Evolutionary conservation across 2,888 invertebrate genomes (phyloP).

Genomic region (Drosophila neotestacea): DNA sequence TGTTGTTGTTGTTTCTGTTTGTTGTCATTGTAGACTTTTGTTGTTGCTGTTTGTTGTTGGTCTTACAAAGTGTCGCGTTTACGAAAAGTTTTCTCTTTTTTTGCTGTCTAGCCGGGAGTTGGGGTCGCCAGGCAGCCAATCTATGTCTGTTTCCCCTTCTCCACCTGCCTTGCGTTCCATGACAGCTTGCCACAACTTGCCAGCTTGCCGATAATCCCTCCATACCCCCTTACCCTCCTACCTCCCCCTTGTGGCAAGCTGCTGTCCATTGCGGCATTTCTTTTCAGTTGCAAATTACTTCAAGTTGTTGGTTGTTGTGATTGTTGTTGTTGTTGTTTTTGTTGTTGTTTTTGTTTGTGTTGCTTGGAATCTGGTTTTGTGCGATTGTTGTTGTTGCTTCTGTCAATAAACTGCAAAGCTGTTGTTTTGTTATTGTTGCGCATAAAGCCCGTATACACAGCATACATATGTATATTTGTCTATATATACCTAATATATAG

Average conservation of each 20-base stretch:
- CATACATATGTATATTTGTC: not conserved
- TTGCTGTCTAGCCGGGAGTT: conserved; percentile 28
- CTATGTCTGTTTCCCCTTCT: conserved; percentile 31
- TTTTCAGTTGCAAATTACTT: conserved; percentile 76
- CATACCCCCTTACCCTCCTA: not conserved
- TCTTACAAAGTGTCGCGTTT: conserved; percentile 60
- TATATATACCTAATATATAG: not conserved
- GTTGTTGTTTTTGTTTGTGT: conserved; percentile 34
- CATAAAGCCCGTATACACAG: conserved; percentile 19
- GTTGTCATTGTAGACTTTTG: conserved; percentile 3
- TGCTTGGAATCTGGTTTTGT: conserved; percentile 56
- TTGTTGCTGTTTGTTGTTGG: conserved; percentile 20
- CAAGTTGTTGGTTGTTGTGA: conserved; percentile 54
- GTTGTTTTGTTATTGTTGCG: conserved; percentile 47
- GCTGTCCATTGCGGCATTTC: conserved; percentile 64
- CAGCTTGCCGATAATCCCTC: conserved; percentile 11
- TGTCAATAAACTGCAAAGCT: conserved; percentile 67
- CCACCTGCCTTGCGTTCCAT: not conserved
- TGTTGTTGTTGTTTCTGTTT: conserved; percentile 23
- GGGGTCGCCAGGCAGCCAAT: conserved; percentile 37
- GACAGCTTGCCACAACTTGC: conserved; percentile 12
- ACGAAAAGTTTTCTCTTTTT: conserved; percentile 72
- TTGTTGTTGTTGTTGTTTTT: conserved; percentile 45
- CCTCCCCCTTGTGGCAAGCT: conserved; percentile 16
- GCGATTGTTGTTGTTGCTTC: conserved; percentile 41